Evolutionary conservation across 2,113 vertebrate genomes (phyloP), one percentile per base, ranked within the genome.

Genomic region (Pomatorhinus ruficollis): DNA sequence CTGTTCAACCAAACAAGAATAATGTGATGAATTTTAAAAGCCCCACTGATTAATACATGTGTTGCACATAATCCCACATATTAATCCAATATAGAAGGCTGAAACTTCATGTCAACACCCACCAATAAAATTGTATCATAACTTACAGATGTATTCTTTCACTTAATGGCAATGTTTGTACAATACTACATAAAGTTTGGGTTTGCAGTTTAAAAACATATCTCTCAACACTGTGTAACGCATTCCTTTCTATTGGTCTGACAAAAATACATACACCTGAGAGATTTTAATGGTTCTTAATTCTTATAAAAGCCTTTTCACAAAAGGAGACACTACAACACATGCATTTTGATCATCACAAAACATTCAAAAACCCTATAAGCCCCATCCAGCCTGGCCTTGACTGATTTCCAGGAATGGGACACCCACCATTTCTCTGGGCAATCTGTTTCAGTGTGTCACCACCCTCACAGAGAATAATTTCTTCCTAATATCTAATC

Each of bases 31-130:
- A 61, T 85, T 93, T 66, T 4, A 9, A 75, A 75, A 79, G 3
- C 2, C 15, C 30, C 57, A 49, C 53, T 75, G 44, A 47, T 75
- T 63, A 28, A 64, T 94, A 44, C 42, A 82, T 83, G 52, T 88
- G 71, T 89, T 90, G 75, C 56, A 74, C 74, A 89, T 69, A 92
- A 94, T 76, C 79, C 92, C 60, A 87, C 44, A 54, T 70, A 61
- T 52, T 93, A 86, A 89, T 68, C 86, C 87, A 49, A 28, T 54
- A 61, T 9, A 81, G 76, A 92, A 90, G 60, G 35, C 68, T 83
- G 68, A 74, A 74, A 66, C 60, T 89, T 77, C 71, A 56, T 78
- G 64, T 90, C 76, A 83, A 60, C 83, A 90, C 89, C 57, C 59
- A 74, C 35, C 12, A 39, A n/a, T 74, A 66, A 83, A 86, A 56